phyloP scores from a whole-genome alignment of 1,140 invertebrate genomes.

The Drosophila burlai region DNA sequence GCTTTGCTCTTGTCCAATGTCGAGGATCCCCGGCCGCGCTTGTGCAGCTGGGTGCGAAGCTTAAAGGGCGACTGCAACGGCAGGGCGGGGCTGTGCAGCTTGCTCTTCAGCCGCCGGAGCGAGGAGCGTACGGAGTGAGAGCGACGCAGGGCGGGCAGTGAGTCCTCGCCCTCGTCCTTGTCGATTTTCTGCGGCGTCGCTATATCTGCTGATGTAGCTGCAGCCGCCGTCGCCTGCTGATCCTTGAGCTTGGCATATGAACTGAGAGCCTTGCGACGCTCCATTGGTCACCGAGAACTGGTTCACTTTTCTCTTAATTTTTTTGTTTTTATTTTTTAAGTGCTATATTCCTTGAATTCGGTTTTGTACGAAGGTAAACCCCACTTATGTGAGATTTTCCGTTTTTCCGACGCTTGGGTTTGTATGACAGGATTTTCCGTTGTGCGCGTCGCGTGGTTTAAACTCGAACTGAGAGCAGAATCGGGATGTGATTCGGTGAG shows the following conservation, averaged over 20 bases:
- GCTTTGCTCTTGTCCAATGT: slow-evolving; percentile 60
- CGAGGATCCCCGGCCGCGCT: slow-evolving; percentile 40
- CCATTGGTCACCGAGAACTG: slow-evolving; percentile 54
- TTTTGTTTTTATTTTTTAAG: slow-evolving; percentile 32
- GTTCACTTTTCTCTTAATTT: slow-evolving; percentile 19
- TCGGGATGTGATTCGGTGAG: slow-evolving; percentile 51
- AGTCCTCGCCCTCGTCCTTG: slow-evolving; percentile 36
- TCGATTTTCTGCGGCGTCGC: slow-evolving; percentile 64
- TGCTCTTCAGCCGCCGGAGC: slow-evolving; percentile 87
- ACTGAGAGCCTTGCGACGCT: slow-evolving; percentile 67
- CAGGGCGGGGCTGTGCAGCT: slow-evolving; percentile 69
- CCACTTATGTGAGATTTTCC: slow-evolving; percentile 4
- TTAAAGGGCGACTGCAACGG: slow-evolving; percentile 77
- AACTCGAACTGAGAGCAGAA: slow-evolving; percentile 61
- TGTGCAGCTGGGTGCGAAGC: slow-evolving; percentile 71
- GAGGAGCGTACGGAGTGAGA: slow-evolving; percentile 91
- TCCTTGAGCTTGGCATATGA: slow-evolving; percentile 71
- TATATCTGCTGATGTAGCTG: slow-evolving; percentile 33
- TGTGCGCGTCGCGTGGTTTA: slow-evolving; percentile 52
- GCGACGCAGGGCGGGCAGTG: slow-evolving; percentile 86
- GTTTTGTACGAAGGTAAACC: neutral
- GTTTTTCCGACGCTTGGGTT: slow-evolving; percentile 9
- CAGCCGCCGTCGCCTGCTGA: slow-evolving; percentile 72
- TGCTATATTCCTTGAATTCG: neutral
- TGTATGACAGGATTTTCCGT: slow-evolving; percentile 57